These are phyloP conservation scores for Cheiracanthium punctorium DNA, from an alignment of 2,888 invertebrate genomes.

Conservation along the genomic window DNA sequence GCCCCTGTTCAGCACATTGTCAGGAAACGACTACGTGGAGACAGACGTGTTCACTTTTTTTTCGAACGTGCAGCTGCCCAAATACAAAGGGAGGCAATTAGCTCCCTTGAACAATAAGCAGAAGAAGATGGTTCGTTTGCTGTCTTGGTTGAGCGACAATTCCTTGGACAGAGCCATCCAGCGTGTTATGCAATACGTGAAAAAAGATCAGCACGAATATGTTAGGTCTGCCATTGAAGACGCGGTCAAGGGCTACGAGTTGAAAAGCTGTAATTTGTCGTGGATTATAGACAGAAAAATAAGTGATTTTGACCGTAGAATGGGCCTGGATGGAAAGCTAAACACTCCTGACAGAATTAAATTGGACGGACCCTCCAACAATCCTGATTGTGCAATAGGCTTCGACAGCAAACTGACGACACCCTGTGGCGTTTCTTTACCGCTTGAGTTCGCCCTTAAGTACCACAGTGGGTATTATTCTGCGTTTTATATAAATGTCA, in stretches of 20 bases:
- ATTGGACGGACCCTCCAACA: too few relatives aligned
- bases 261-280: conserved; percentile 80
- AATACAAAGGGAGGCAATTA: conserved; percentile 40
- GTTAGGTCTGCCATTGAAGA: conserved; percentile 80
- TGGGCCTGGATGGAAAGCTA: background rate
- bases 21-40: conserved; percentile 94
- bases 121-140: conserved; percentile 82
- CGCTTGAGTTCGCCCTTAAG: conserved; percentile 82
- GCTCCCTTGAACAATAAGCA: conserved; percentile 80
- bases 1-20: conserved; percentile 86
- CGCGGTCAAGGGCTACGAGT: conserved; percentile 82
- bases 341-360: too few relatives aligned
- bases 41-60: conserved; percentile 47
- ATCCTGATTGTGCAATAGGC: background rate
- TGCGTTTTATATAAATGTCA: conserved; percentile 80
- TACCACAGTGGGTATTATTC: conserved; percentile 82
- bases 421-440: conserved; percentile 75
- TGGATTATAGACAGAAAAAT: conserved; percentile 76
- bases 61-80: conserved; percentile 40
- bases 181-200: conserved; percentile 81
- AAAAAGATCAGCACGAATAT: conserved; percentile 79
- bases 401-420: conserved; percentile 31
- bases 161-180: conserved; percentile 83
- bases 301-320: background rate
- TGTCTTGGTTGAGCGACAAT: conserved; percentile 86